Conservation (phyloP, 1,140 invertebrate genomes). For the Platorchestia sp. region DNA sequence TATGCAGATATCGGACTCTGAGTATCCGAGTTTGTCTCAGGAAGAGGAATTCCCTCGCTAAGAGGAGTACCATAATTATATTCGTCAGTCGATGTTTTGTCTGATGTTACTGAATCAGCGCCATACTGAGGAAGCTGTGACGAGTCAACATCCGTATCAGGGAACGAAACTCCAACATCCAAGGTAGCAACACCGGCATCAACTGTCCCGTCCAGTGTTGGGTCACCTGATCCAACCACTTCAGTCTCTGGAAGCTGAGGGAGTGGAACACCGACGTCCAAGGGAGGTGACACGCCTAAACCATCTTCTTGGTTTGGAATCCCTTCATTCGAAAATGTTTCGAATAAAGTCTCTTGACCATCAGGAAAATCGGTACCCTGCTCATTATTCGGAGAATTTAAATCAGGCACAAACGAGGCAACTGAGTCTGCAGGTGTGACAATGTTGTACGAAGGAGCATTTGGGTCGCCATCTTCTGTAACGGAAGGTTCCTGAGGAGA, state of each 20-base stretch:
- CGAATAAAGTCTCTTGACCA: neutral
- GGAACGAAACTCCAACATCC: neutral
- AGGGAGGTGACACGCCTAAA: neutral
- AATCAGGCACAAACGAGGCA: neutral
- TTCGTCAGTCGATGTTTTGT: neutral
- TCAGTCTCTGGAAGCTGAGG: neutral
- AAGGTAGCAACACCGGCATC: neutral
- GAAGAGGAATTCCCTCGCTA: conserved; percentile 1
- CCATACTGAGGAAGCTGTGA: neutral
- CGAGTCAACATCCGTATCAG: neutral
- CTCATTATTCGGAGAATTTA: neutral
- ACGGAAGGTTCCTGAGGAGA: neutral
- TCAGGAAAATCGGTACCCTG: neutral
- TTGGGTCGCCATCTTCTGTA: neutral
- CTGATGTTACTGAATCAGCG: neutral
- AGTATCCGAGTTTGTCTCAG: neutral
- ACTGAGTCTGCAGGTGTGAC: neutral
- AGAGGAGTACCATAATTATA: neutral
- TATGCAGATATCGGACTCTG: neutral
- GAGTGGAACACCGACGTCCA: neutral
- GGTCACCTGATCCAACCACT: neutral
- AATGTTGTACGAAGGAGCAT: neutral
- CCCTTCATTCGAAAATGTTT: neutral
- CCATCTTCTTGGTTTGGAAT: neutral
- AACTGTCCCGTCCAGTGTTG: neutral